Evolutionary conservation across 2,113 vertebrate species (phyloP).

Genomic region (Corydoras maculifer): DNA sequence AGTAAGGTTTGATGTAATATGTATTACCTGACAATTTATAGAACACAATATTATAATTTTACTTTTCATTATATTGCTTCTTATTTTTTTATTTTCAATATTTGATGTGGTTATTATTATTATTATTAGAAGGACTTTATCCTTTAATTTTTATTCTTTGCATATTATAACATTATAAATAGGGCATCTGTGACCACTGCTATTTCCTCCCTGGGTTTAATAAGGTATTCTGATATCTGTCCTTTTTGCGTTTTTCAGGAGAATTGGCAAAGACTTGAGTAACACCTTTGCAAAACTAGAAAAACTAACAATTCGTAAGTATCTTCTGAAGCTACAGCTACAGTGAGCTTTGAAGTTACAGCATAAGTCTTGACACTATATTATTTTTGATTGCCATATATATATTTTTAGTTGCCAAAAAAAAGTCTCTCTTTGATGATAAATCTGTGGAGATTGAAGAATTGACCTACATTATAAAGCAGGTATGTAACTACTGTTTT

Average conservation of each 20-base stretch:
- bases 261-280: constrained; percentile 88
- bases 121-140: background rate
- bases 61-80: too few species aligned
- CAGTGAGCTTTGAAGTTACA: background rate
- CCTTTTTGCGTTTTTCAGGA: constrained; percentile 57
- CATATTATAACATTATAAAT: too few species aligned
- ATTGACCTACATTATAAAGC: constrained; percentile 88
- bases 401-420: constrained; percentile 77
- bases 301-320: constrained; percentile 90
- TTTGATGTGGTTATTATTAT: background rate
- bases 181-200: too few species aligned
- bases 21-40: background rate
- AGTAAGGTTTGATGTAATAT: constrained; percentile 65
- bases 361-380: background rate
- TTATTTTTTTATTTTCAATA: too few species aligned
- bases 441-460: constrained; percentile 88
- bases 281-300: constrained; percentile 92
- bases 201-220: too few species aligned
- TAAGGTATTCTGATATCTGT: background rate
- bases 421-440: constrained; percentile 88
- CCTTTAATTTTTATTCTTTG: background rate
- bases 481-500: constrained; percentile 55
- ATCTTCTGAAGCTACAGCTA: background rate
- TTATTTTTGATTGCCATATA: background rate
- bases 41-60: too few species aligned